Evolutionary conservation across 2,888 invertebrate species (phyloP).

Genomic region (Drosophila tanythrix): DNA sequence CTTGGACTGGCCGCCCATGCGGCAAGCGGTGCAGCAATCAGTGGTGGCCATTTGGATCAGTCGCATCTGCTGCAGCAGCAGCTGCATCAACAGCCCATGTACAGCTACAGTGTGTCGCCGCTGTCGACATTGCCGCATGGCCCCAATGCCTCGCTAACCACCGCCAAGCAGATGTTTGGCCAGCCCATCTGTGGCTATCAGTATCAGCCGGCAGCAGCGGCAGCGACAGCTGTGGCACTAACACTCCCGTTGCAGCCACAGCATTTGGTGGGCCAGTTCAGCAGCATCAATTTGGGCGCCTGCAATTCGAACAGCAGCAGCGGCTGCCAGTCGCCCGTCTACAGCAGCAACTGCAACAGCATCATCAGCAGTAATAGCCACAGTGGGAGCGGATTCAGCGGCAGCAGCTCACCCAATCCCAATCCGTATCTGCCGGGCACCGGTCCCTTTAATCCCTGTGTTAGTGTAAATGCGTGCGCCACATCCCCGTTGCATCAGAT

Average conservation of each 20-base stretch:
- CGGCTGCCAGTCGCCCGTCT: conserved; percentile 86
- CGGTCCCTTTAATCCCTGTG: conserved; percentile 64
- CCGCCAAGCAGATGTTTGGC: conserved; percentile 74
- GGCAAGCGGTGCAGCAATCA: conserved; percentile 83
- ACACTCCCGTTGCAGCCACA: conserved; percentile 54
- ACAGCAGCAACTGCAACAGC: conserved; percentile 73
- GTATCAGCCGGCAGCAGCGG: conserved; percentile 37
- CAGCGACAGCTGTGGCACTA: conserved; percentile 34
- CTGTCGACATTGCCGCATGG: conserved; percentile 75
- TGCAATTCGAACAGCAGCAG: conserved; percentile 78
- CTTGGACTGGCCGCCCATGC: conserved; percentile 86
- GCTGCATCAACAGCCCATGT: conserved; percentile 82
- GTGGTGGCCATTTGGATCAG: conserved; percentile 79
- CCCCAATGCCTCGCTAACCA: conserved; percentile 61
- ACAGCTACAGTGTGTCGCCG: conserved; percentile 84
- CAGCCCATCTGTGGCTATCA: conserved; percentile 69
- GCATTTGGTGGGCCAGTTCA: conserved; percentile 77
- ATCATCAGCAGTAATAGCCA: conserved; percentile 64
- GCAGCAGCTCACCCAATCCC: conserved; percentile 84
- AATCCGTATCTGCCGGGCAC: conserved; percentile 80
- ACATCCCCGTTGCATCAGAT: conserved; percentile 89
- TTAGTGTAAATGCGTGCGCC: conserved; percentile 68
- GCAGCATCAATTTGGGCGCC: conserved; percentile 75
- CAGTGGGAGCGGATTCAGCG: conserved; percentile 82
- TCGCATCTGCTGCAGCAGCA: conserved; percentile 61